A percentile compares a stretch with the other conserved stretches of the same genome.
phyloP scores from a whole-genome alignment of 2,888 invertebrate genomes.

The Actias luna region DNA sequence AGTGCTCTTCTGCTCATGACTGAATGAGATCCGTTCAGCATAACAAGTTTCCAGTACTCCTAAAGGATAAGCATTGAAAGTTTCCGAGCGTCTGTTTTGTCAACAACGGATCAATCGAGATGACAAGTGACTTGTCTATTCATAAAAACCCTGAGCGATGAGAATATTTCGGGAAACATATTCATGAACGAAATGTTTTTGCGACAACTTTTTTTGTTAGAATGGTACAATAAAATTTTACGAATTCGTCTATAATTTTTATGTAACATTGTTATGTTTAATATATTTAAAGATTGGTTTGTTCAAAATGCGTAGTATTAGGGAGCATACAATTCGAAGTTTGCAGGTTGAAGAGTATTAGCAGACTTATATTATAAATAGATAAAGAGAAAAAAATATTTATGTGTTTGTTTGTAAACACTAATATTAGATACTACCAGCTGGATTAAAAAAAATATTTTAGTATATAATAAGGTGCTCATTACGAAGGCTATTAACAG shows the following conservation, averaged over 20 bases:
- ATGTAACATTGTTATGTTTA: not conserved
- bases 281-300: too few species aligned
- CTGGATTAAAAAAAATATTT: too few species aligned
- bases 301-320: too few species aligned
- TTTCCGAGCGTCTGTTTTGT: constrained; percentile 33
- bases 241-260: not conserved
- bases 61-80: constrained; percentile 29
- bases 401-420: too few species aligned
- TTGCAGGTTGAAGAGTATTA: too few species aligned
- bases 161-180: constrained; percentile 12
- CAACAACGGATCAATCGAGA: constrained; percentile 37
- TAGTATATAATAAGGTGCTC: too few species aligned
- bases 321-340: too few species aligned
- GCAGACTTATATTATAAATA: too few species aligned
- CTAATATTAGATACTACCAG: too few species aligned
- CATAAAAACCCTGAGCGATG: constrained; percentile 20
- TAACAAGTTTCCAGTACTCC: constrained; percentile 17
- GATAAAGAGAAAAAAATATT: too few species aligned
- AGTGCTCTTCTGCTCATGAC: constrained; percentile 27
- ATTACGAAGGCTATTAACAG: too few species aligned
- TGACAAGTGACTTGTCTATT: constrained; percentile 30
- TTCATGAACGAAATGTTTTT: not conserved
- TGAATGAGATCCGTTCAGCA: constrained; percentile 7
- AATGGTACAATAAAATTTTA: not conserved
- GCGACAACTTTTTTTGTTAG: not conserved